These are phyloP conservation scores for Noturus placidus DNA, from an alignment of 2,113 vertebrate genomes.

Conservation along the genomic window DNA sequence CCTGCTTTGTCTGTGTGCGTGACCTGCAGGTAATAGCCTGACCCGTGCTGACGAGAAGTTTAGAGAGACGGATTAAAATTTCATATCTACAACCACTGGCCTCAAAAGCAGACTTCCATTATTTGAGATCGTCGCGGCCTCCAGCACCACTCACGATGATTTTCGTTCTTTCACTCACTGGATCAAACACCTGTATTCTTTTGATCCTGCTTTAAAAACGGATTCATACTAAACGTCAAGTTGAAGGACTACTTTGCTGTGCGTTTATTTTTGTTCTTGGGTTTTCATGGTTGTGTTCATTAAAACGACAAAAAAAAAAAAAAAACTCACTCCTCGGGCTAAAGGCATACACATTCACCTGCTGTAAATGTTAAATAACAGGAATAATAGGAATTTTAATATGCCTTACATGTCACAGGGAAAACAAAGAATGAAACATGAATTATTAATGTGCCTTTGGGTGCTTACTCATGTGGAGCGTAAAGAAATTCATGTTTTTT, in stretches of 20 bases:
- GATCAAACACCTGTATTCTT: conserved; percentile 50
- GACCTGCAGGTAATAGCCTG: conserved; percentile 48
- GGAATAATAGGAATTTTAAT: conserved; percentile 47
- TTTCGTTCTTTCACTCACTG: conserved; percentile 12
- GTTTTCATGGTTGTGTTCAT: conserved; percentile 40
- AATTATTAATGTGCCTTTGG: conserved; percentile 54
- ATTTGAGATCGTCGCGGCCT: conserved; percentile 29
- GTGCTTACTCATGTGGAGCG: conserved; percentile 28
- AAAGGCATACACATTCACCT: conserved; percentile 33
- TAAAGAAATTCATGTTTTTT: background rate
- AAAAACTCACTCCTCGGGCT: conserved; percentile 10
- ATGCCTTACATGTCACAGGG: conserved; percentile 36
- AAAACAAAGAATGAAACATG: conserved; percentile 37
- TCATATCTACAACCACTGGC: conserved; percentile 42
- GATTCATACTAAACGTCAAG: conserved; percentile 54
- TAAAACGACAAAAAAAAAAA: conserved; percentile 4
- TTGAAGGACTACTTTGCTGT: conserved; percentile 48
- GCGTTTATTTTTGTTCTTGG: background rate
- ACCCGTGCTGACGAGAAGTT: conserved; percentile 26
- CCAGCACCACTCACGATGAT: conserved; percentile 32
- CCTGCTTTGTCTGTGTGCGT: conserved; percentile 48
- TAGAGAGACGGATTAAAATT: conserved; percentile 55
- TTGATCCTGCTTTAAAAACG: conserved; percentile 27
- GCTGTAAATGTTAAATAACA: conserved; percentile 39
- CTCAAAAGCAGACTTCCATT: conserved; percentile 47